Evolutionary conservation across 2,888 invertebrate species (phyloP).

Genomic region (Eupelmus urozonus): DNA sequence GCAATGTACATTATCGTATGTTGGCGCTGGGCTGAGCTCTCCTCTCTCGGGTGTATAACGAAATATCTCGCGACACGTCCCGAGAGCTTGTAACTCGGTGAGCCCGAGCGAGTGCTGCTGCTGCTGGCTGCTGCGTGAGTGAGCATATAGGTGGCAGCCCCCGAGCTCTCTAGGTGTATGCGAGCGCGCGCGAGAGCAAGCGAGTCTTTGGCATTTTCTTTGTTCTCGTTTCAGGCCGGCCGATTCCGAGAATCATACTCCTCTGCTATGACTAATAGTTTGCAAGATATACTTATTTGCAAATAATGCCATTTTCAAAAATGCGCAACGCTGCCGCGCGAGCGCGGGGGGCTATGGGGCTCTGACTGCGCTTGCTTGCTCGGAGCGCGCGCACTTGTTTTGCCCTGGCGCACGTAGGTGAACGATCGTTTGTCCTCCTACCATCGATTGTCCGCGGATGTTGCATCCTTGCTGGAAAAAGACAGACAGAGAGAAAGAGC

Average conservation of each 20-base stretch:
- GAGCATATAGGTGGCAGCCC: not conserved
- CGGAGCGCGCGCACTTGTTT: constrained; percentile 55
- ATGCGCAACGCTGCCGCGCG: constrained; percentile 25
- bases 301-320: constrained; percentile 59
- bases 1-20: not conserved
- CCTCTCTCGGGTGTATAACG: constrained; percentile 16
- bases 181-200: constrained; percentile 38
- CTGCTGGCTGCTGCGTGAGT: no score
- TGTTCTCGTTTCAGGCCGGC: constrained; percentile 48
- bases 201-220: constrained; percentile 60
- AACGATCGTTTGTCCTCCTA: constrained; percentile 75
- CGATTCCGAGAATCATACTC: constrained; percentile 53
- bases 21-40: no score
- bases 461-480: constrained; percentile 69
- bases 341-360: not conserved
- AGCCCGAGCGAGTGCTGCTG: not conserved
- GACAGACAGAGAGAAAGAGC: constrained; percentile 2
- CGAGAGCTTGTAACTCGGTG: not conserved
- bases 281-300: constrained; percentile 59
- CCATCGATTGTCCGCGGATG: constrained; percentile 72
- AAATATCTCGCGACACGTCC: constrained; percentile 39
- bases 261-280: constrained; percentile 58
- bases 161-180: not conserved
- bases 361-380: not conserved
- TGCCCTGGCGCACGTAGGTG: constrained; percentile 68